Percentiles rank a stretch among this genome's conserved stretches.
Conservation (phyloP, 2,888 invertebrate genomes). For the Ganaspis brasiliensis region DNA sequence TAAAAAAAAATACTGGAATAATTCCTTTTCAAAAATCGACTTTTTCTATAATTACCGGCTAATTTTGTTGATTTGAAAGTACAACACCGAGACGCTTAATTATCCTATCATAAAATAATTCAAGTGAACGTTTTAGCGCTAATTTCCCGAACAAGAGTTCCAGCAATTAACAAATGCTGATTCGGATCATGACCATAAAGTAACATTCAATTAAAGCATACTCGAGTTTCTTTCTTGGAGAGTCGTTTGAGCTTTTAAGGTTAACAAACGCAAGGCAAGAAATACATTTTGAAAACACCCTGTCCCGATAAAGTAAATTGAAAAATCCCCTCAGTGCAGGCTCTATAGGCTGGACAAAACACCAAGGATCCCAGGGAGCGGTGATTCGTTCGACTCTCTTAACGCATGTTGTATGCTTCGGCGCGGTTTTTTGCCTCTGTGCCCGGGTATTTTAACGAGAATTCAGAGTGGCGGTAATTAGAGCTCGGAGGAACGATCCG, state of each 20-base stretch:
- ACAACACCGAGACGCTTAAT: background rate
- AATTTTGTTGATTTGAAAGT: background rate
- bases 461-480: constrained; percentile 75
- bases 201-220: constrained; percentile 20
- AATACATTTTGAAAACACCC: constrained; percentile 27
- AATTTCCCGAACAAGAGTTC: constrained; percentile 13
- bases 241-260: constrained; percentile 18
- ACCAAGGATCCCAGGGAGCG: background rate
- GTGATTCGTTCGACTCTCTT: constrained; percentile 49
- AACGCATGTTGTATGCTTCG: constrained; percentile 44
- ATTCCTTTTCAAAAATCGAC: background rate
- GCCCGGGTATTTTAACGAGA: constrained; percentile 74
- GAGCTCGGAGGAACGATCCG: constrained; percentile 62
- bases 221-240: constrained; percentile 15
- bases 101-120: constrained; percentile 5
- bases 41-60: background rate
- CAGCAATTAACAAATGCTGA: constrained; percentile 21
- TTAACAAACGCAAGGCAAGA: constrained; percentile 14
- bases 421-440: constrained; percentile 56
- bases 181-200: constrained; percentile 11
- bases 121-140: background rate
- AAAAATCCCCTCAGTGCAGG: constrained; percentile 14
- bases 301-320: constrained; percentile 31
- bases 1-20: background rate
- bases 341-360: constrained; percentile 17